Conservation (phyloP, 2,113 vertebrate species). For the Sakesphorus luctuosus region DNA sequence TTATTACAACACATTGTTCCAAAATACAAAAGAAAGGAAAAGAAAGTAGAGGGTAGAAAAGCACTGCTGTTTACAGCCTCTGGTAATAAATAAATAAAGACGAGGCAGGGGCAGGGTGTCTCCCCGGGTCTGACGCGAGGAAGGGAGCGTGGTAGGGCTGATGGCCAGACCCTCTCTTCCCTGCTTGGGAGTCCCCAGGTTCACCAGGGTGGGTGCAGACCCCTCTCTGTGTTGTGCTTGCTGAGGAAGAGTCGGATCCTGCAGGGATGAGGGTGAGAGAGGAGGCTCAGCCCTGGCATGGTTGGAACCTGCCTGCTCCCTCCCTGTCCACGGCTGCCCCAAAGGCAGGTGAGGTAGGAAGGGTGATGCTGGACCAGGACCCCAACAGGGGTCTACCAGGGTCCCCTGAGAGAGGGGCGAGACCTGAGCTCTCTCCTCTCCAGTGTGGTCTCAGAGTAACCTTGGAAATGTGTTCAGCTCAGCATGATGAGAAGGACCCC, state of each 20-base stretch:
- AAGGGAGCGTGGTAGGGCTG: constrained; percentile 5
- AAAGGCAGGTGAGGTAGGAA: constrained; percentile 66
- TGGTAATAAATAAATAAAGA: constrained; percentile 69
- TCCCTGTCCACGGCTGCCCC: background rate
- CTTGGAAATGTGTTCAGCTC: constrained; percentile 22
- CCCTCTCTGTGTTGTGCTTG: constrained; percentile 34
- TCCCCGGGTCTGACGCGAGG: background rate
- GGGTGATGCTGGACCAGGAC: constrained; percentile 4
- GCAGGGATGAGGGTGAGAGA: background rate
- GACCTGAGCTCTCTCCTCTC: constrained; percentile 36
- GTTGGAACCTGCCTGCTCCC: background rate
- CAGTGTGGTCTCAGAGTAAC: constrained; percentile 11
- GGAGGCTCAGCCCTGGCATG: background rate
- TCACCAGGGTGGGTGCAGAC: background rate
- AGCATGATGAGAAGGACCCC: constrained; percentile 25
- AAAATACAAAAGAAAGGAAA: constrained; percentile 78
- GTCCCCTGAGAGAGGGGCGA: background rate
- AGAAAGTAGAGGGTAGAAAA: constrained; percentile 74
- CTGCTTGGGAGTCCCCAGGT: background rate
- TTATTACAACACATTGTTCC: constrained; percentile 76
- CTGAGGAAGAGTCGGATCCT: constrained; percentile 43
- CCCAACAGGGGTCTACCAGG: background rate
- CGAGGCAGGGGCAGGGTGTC: constrained; percentile 39
- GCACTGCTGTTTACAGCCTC: constrained; percentile 74
- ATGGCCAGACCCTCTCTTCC: constrained; percentile 23